Evolutionary conservation across 2,888 invertebrate species (phyloP).

Genomic region (Cheilosia impressa): DNA sequence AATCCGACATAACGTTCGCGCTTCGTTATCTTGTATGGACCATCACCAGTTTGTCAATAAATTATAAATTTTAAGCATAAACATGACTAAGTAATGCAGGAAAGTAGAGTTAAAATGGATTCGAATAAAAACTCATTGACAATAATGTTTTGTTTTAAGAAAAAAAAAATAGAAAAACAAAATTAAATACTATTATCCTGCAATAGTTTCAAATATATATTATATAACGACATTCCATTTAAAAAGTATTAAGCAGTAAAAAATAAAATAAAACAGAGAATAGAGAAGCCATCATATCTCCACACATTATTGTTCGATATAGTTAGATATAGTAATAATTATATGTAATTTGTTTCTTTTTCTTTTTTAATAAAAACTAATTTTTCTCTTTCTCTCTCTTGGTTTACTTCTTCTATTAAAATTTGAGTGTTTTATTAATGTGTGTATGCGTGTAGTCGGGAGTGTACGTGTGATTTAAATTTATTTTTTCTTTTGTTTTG

Average conservation of each 20-base stretch:
- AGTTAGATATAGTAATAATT: constrained; percentile 65
- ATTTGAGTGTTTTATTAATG: constrained; percentile 68
- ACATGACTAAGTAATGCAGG: constrained; percentile 32
- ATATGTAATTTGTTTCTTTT: constrained; percentile 29
- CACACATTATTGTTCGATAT: constrained; percentile 72
- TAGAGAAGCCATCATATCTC: constrained; percentile 66
- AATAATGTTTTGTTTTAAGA: neutral
- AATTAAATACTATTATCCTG: constrained; percentile 52
- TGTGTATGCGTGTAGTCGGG: constrained; percentile 69
- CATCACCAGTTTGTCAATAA: constrained; percentile 53
- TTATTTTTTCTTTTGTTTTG: constrained; percentile 51
- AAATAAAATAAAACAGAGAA: constrained; percentile 18
- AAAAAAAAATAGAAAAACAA: constrained; percentile 1
- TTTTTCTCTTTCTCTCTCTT: constrained; percentile 56
- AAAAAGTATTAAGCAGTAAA: constrained; percentile 48
- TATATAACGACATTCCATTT: constrained; percentile 53
- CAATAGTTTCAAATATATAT: constrained; percentile 62
- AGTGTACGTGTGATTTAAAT: constrained; percentile 69
- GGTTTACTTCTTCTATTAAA: constrained; percentile 55
- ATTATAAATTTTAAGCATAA: constrained; percentile 27
- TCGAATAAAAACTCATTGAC: constrained; percentile 20
- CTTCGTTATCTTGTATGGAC: constrained; percentile 37
- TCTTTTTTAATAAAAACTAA: constrained; percentile 60
- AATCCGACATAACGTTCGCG: constrained; percentile 19
- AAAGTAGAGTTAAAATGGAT: constrained; percentile 36